phyloP scores from a whole-genome alignment of 2,113 vertebrate genomes.

The Mirounga angustirostris region DNA sequence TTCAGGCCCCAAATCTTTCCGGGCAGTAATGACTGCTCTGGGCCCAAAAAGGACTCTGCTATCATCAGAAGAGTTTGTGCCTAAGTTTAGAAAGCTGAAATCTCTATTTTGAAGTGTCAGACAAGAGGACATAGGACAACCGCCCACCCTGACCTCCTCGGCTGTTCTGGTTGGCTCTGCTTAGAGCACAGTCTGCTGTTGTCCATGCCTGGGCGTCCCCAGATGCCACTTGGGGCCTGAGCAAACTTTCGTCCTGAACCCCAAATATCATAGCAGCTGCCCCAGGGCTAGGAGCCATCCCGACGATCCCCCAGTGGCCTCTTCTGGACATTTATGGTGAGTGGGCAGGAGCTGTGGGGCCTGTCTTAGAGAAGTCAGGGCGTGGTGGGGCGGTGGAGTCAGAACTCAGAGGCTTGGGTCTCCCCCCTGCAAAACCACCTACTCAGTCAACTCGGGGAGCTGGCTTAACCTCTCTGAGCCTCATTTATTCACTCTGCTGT shows the following conservation, averaged over 20 bases:
- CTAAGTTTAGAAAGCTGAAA: neutral
- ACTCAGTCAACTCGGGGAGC: neutral
- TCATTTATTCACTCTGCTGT: neutral
- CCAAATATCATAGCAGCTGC: neutral
- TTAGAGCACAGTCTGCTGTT: neutral
- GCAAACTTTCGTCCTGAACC: neutral
- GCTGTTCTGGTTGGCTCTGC: neutral
- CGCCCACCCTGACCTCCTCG: neutral
- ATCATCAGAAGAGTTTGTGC: neutral
- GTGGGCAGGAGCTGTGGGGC: neutral
- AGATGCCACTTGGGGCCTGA: neutral
- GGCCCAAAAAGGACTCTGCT: neutral
- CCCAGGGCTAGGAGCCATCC: neutral
- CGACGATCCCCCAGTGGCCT: neutral
- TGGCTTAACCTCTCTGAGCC: neutral
- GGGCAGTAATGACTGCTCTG: neutral
- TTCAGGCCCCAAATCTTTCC: too few relatives aligned
- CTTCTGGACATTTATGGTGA: neutral
- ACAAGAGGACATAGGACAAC: neutral
- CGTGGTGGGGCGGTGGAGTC: neutral
- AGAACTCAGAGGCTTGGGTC: neutral
- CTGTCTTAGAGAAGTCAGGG: neutral
- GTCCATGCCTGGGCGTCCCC: neutral
- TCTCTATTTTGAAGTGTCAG: neutral
- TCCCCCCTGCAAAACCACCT: neutral